Conservation (phyloP, 2,797 vertebrate species). For the Sylvilagus floridanus region DNA sequence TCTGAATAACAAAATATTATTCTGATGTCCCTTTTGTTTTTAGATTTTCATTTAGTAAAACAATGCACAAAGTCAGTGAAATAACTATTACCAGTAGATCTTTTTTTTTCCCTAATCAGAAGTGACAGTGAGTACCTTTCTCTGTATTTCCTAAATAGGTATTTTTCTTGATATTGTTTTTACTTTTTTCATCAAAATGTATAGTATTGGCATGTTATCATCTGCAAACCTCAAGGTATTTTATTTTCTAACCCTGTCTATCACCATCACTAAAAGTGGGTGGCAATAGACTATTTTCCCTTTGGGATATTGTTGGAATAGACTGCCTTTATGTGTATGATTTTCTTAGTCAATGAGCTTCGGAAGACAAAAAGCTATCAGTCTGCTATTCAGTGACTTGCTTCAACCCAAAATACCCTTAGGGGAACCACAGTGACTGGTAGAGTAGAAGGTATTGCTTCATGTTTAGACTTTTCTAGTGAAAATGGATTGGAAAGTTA, state of each 20-base stretch:
- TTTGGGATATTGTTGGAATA: conserved; percentile 72
- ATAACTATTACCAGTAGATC: not conserved
- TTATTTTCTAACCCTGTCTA: conserved; percentile 49
- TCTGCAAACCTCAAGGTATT: not conserved
- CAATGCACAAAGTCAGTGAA: conserved; percentile 29
- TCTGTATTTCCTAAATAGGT: conserved; percentile 9
- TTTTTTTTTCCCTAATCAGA: conserved; percentile 49
- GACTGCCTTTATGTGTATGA: conserved; percentile 58
- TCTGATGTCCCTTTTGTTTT: conserved; percentile 4
- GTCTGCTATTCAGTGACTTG: conserved; percentile 64
- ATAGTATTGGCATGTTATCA: conserved; percentile 60
- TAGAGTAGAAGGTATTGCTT: conserved; percentile 64
- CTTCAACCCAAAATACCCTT: conserved; percentile 78
- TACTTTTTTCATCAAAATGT: conserved; percentile 52
- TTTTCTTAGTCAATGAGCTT: conserved; percentile 72
- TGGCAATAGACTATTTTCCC: conserved; percentile 50
- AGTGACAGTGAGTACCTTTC: conserved; percentile 27
- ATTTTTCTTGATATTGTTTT: not conserved
- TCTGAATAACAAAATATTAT: not conserved
- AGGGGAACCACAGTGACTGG: conserved; percentile 73
- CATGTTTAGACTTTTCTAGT: conserved; percentile 64
- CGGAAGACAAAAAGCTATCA: conserved; percentile 71
- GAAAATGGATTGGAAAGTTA: conserved; percentile 77
- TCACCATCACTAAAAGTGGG: conserved; percentile 67
- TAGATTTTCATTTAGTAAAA: conserved; percentile 66